Base-by-base conservation (phyloP, 1,140 invertebrate species). In the Chelonus insularis region DNA sequence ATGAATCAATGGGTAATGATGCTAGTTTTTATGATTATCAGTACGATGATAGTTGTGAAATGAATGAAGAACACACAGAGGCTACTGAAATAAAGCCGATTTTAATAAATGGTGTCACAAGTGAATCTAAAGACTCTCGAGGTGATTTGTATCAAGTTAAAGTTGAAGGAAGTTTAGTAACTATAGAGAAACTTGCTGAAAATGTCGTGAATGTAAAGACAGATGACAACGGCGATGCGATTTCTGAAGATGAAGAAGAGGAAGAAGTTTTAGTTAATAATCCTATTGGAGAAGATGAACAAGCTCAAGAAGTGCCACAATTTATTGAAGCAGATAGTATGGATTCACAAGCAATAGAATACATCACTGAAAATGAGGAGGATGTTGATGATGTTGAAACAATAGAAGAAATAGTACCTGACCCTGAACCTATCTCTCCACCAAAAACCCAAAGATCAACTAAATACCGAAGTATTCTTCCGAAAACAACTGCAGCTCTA, bases 111-210 rank as follows among this genome's bases (percentile, higher is more conserved):
- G 70, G 68, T 2, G 58, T 54, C 21, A 0, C 54, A 65, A 1
- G 1, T 11, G 0, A 50, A 1, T 14, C 12, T n/a, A 56, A 9
- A 34, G 59, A 16, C 54, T 41, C 43, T 11, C 43, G 0, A 1
- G 71, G 70, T 0, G 63, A 76, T 41, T 23, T 75, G 5, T 76
- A 75, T 11, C 67, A 76, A 21, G 68, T 76, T 0, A 78, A 77
- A 25, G 57, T 77, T 4, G 67, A 76, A 2, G 75, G 69, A 0
- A 63, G 64, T 18, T 66, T 63, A 14, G 74, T 76, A 0, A 69
- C 72, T 0, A 60, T 77, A 1, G 70, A 79, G 50, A 76, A 70
- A 39, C 25, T 77, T 2, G 65, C 67, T 0, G 57, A 45, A n/a
- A 66, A 70, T 5, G 23, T 25, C 4, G 1, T 25, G 0, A 16